Conservation (phyloP, 2,113 vertebrate genomes). For the Aldabrachelys gigantea region DNA sequence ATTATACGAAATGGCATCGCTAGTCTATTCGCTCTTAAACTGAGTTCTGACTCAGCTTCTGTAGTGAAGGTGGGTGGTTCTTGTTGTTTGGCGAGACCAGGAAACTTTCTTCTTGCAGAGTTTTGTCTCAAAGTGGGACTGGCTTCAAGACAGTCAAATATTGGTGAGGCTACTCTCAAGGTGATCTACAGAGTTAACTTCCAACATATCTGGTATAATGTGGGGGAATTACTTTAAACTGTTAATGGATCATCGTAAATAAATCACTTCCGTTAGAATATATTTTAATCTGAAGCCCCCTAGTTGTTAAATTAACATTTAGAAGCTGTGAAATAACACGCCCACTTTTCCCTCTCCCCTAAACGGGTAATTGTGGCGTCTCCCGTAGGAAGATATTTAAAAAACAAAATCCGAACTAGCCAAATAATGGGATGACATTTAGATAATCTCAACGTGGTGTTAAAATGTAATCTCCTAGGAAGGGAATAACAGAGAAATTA, state of each 20-base stretch:
- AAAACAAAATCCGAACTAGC: background rate
- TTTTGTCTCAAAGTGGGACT: background rate
- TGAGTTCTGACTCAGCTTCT: too few relatives aligned
- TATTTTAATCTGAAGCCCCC: background rate
- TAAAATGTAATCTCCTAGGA: background rate
- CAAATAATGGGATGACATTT: background rate
- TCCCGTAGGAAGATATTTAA: background rate
- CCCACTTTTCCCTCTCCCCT: background rate
- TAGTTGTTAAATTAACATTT: background rate
- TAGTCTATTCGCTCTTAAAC: background rate
- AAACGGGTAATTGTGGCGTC: background rate
- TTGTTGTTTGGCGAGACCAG: background rate
- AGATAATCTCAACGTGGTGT: background rate
- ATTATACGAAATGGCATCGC: background rate
- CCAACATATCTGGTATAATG: background rate
- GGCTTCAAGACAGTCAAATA: background rate
- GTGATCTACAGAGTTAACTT: background rate
- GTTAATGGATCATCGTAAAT: background rate
- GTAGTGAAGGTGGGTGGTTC: background rate
- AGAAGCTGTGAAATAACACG: background rate
- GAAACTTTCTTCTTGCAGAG: background rate
- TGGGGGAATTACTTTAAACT: background rate
- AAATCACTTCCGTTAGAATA: background rate
- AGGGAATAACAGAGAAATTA: background rate
- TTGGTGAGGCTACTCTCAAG: background rate